Evolutionary conservation across 2,888 invertebrate genomes (phyloP).

Genomic region (Hirtodrosophila trivittata): DNA sequence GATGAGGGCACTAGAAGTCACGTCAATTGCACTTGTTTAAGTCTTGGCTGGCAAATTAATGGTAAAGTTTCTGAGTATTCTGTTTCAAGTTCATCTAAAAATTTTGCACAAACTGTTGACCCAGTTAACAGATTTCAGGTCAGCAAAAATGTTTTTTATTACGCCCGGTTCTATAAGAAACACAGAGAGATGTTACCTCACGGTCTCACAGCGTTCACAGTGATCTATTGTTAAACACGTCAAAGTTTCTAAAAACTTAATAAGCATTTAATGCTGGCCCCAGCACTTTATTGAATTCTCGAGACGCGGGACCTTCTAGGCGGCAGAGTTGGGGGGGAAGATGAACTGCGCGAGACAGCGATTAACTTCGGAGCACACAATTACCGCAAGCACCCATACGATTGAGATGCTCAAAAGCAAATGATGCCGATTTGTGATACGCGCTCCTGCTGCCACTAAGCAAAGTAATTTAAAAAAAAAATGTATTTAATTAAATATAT

Average conservation of each 20-base stretch:
- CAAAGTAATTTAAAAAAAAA: slow-evolving; percentile 47
- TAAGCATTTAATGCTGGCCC: slow-evolving; percentile 28
- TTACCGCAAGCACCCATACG: slow-evolving; percentile 48
- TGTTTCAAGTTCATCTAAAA: slow-evolving; percentile 50
- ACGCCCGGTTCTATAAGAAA: slow-evolving; percentile 2
- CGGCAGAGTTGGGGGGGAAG: neutral
- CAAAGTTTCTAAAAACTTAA: slow-evolving; percentile 21
- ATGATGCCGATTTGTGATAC: slow-evolving; percentile 62
- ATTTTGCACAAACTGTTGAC: slow-evolving; percentile 37
- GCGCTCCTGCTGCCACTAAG: slow-evolving; percentile 34
- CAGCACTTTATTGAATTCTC: slow-evolving; percentile 39
- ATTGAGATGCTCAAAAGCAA: slow-evolving; percentile 63
- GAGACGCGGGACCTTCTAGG: slow-evolving; percentile 9
- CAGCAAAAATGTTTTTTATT: slow-evolving; percentile 31
- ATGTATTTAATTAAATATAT: slow-evolving; percentile 71
- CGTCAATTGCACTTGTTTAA: slow-evolving; percentile 40
- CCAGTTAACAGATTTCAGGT: slow-evolving; percentile 56
- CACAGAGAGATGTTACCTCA: neutral
- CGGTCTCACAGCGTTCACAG: neutral
- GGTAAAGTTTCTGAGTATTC: slow-evolving; percentile 25
- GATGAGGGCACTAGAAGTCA: slow-evolving; percentile 18
- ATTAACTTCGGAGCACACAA: slow-evolving; percentile 1
- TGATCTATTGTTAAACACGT: neutral
- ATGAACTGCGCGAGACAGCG: neutral
- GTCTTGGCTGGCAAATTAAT: slow-evolving; percentile 3